Conservation (phyloP, 2,113 vertebrate genomes). For the Ovibos moschatus region DNA sequence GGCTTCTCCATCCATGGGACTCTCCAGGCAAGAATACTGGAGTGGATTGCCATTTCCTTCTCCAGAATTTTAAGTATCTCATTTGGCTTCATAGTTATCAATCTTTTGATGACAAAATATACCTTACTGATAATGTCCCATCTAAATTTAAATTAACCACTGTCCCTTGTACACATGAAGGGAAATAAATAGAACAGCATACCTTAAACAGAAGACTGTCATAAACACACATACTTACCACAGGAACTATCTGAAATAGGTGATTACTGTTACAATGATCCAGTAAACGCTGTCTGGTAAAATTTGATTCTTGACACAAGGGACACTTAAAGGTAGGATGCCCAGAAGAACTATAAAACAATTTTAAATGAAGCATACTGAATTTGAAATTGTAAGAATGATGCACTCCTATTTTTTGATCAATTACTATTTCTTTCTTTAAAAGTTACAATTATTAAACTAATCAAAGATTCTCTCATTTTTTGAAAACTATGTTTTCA, state of each 20-base stretch:
- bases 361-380: slow-evolving; percentile 41
- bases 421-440: neutral
- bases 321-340: slow-evolving; percentile 86
- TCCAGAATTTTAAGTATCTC: neutral
- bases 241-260: slow-evolving; percentile 81
- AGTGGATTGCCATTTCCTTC: too few species aligned
- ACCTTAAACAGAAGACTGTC: slow-evolving; percentile 6
- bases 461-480: neutral
- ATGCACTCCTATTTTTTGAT: neutral
- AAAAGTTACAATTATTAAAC: neutral
- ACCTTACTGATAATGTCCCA: neutral
- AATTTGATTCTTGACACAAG: slow-evolving; percentile 85
- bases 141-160: slow-evolving; percentile 14
- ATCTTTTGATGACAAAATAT: neutral
- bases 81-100: neutral
- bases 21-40: too few species aligned
- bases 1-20: too few species aligned
- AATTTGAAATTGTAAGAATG: slow-evolving; percentile 21
- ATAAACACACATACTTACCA: slow-evolving; percentile 80
- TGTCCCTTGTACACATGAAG: neutral
- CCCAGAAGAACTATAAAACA: slow-evolving; percentile 76
- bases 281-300: slow-evolving; percentile 84
- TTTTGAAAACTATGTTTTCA: neutral
- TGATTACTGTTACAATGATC: slow-evolving; percentile 88
- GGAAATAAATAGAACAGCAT: neutral